Percentiles rank a stretch among this genome's conserved stretches.
Evolutionary conservation across 2,797 vertebrate genomes (phyloP).

Genomic region (Loriculus beryllinus): DNA sequence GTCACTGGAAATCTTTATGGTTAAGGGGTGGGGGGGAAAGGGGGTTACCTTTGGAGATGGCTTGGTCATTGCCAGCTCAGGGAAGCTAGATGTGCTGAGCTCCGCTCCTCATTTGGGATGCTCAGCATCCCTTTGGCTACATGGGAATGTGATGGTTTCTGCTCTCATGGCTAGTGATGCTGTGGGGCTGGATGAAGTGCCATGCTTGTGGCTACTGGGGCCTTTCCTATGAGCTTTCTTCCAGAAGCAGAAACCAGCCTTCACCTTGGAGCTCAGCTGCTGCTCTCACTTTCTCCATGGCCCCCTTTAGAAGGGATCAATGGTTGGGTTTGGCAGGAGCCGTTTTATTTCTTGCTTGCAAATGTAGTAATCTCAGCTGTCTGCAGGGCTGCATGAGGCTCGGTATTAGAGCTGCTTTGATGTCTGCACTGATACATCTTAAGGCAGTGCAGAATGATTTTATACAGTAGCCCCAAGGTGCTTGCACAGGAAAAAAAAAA

Average conservation of each 20-base stretch:
- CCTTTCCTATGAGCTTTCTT: not conserved
- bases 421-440: constrained; percentile 54
- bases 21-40: fast-evolving
- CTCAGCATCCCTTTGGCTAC: not conserved
- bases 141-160: fast-evolving
- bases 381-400: constrained; percentile 45
- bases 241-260: not conserved
- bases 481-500: constrained; percentile 40
- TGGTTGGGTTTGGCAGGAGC: constrained; percentile 53
- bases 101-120: not conserved
- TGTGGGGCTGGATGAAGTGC: not conserved
- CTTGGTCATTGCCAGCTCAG: not conserved
- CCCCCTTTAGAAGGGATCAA: constrained; percentile 31
- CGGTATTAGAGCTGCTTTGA: constrained; percentile 60
- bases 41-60: not conserved
- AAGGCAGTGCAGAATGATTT: constrained; percentile 53
- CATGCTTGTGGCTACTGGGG: not conserved
- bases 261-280: constrained; percentile 5
- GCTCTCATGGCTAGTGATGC: not conserved
- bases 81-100: not conserved
- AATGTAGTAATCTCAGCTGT: constrained; percentile 33
- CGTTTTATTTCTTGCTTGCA: constrained; percentile 14
- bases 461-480: constrained; percentile 22
- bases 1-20: not conserved
- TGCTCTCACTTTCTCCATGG: constrained; percentile 16